phyloP scores from a whole-genome alignment of 2,888 invertebrate species.

The Pteria penguin region DNA sequence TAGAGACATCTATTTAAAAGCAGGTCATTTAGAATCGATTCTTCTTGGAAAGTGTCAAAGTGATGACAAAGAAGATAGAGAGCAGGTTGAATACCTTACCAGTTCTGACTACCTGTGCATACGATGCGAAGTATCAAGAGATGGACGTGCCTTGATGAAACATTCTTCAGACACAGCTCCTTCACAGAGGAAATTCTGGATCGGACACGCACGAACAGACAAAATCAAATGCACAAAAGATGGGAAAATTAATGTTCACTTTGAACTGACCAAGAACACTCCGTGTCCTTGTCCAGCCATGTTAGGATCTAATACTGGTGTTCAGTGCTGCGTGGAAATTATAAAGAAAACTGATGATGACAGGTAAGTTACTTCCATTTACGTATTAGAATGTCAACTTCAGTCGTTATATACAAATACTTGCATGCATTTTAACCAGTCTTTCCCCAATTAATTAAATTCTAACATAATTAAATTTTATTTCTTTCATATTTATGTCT shows the following conservation, averaged over 20 bases:
- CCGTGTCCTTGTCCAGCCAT: background rate
- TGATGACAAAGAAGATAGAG: background rate
- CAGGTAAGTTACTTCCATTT: conserved; percentile 27
- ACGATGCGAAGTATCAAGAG: conserved; percentile 11
- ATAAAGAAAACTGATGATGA: conserved; percentile 4
- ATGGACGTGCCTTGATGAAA: background rate
- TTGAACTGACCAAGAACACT: conserved; percentile 34
- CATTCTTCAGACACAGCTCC: background rate
- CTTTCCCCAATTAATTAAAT: too few relatives aligned
- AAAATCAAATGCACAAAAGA: conserved; percentile 19
- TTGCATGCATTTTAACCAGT: background rate
- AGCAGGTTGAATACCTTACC: conserved; percentile 1
- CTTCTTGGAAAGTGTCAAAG: conserved; percentile 12
- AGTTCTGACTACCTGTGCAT: conserved; percentile 40
- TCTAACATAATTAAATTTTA: too few relatives aligned
- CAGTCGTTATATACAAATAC: background rate
- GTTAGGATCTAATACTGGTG: background rate
- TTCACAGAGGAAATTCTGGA: conserved; percentile 21
- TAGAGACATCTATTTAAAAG: conserved; percentile 44
- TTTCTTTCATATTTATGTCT: too few relatives aligned
- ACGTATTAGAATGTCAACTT: too few relatives aligned
- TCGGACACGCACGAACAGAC: conserved; percentile 39
- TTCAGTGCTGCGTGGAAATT: conserved; percentile 33
- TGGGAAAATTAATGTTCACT: conserved; percentile 26
- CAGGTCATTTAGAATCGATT: conserved; percentile 7